A percentile compares a stretch with the other conserved stretches of the same genome.
These are phyloP conservation scores for Cochlearius cochlearius DNA, from an alignment of 2,113 vertebrate species.

Conservation along the genomic window DNA sequence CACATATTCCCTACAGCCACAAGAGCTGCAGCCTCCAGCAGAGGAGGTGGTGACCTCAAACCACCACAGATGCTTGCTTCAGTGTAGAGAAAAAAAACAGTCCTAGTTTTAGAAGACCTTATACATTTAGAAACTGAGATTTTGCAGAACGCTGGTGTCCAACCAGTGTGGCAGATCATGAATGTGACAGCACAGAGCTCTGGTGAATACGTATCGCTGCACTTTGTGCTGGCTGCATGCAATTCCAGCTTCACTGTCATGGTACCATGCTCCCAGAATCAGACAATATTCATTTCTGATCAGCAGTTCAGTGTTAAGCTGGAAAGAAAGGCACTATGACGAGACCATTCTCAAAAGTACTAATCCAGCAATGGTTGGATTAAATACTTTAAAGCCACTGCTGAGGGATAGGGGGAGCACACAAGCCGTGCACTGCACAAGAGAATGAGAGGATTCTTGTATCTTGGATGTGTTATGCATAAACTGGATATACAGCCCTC, in stretches of 20 bases:
- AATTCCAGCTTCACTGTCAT: not conserved
- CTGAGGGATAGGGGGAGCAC: not conserved
- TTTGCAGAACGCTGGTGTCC: not conserved
- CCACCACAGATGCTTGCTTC: not conserved
- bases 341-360: conserved; percentile 18
- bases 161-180: not conserved
- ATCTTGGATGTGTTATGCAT: not conserved
- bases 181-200: not conserved
- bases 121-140: not conserved
- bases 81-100: not conserved
- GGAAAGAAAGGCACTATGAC: conserved; percentile 3
- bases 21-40: not conserved
- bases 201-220: not conserved
- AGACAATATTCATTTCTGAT: conserved; percentile 55
- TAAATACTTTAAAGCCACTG: not conserved
- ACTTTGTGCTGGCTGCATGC: not conserved
- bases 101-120: not conserved
- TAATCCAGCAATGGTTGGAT: conserved; percentile 13
- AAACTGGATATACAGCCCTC: not conserved
- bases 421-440: not conserved
- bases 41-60: not conserved
- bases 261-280: conserved; percentile 6
- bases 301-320: conserved; percentile 51
- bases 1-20: not conserved
- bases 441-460: not conserved